Evolutionary conservation across 2,888 invertebrate species (phyloP).

Genomic region (Andrena marginata): DNA sequence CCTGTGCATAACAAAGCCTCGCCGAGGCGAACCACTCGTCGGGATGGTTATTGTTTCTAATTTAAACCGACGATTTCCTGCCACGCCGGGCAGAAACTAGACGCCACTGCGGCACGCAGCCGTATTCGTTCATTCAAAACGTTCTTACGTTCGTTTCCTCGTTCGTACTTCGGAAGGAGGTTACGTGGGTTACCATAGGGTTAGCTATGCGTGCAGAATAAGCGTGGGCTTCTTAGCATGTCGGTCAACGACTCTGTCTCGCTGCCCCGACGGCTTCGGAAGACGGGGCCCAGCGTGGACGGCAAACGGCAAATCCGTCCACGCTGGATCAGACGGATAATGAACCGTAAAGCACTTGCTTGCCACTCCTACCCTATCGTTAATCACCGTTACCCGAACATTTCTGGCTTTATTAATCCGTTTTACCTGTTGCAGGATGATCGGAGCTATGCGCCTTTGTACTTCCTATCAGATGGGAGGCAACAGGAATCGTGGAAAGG

Average conservation of each 20-base stretch:
- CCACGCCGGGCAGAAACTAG: conserved; percentile 59
- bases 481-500: not conserved
- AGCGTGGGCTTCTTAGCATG: conserved; percentile 64
- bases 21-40: conserved; percentile 39
- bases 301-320: conserved; percentile 40
- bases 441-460: not conserved
- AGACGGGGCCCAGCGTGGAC: not conserved
- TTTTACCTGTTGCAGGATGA: conserved; percentile 5
- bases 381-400: conserved; percentile 12
- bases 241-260: conserved; percentile 47
- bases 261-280: conserved; percentile 13
- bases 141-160: conserved; percentile 61
- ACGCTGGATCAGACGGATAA: conserved; percentile 18
- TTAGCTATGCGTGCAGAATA: conserved; percentile 67
- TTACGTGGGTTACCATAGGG: conserved; percentile 67
- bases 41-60: conserved; percentile 79
- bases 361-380: conserved; percentile 23
- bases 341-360: conserved; percentile 43
- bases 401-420: conserved; percentile 41
- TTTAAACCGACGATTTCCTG: conserved; percentile 80
- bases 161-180: conserved; percentile 60
- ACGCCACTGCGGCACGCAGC: conserved; percentile 36
- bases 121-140: conserved; percentile 46
- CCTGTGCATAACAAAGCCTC: conserved; percentile 46
- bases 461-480: not conserved